A percentile compares a stretch with the other conserved stretches of the same genome.
Conservation (phyloP, 1,140 invertebrate genomes). For the Armadillidium nasatum region DNA sequence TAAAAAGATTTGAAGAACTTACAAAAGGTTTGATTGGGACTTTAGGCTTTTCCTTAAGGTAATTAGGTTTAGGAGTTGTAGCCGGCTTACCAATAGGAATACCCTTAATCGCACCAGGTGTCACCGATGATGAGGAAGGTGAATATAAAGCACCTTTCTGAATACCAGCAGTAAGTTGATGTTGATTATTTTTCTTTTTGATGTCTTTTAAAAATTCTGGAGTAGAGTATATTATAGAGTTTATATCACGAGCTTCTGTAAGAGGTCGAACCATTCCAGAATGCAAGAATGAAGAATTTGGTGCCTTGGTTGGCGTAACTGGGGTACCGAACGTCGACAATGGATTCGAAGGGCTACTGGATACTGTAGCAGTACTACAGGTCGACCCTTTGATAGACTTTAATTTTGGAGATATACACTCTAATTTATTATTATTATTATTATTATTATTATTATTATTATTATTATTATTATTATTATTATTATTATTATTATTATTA, state of each 20-base stretch:
- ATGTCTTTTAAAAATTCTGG: conserved; percentile 34
- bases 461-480: no score
- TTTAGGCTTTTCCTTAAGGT: conserved; percentile 43
- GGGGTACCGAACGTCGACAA: conserved; percentile 23
- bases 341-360: background rate
- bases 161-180: conserved; percentile 36
- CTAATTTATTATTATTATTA: no score
- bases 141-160: conserved; percentile 40
- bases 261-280: background rate
- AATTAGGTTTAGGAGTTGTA: conserved; percentile 43
- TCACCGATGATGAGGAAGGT: conserved; percentile 24
- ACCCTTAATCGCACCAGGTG: conserved; percentile 20
- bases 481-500: no score
- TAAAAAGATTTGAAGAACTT: conserved; percentile 1
- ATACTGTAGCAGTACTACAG: no score
- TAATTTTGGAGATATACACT: no score
- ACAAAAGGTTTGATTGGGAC: conserved; percentile 37
- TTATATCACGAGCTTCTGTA: conserved; percentile 27
- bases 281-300: conserved; percentile 32
- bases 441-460: no score
- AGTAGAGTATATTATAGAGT: conserved; percentile 24
- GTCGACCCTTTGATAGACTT: no score
- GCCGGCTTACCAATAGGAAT: conserved; percentile 35
- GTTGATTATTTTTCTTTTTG: conserved; percentile 27
- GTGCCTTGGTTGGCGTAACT: conserved; percentile 12